Evolutionary conservation across 92 coral and sea anemone genomes (phyloP).

Genomic region (Palythoa grandis): DNA sequence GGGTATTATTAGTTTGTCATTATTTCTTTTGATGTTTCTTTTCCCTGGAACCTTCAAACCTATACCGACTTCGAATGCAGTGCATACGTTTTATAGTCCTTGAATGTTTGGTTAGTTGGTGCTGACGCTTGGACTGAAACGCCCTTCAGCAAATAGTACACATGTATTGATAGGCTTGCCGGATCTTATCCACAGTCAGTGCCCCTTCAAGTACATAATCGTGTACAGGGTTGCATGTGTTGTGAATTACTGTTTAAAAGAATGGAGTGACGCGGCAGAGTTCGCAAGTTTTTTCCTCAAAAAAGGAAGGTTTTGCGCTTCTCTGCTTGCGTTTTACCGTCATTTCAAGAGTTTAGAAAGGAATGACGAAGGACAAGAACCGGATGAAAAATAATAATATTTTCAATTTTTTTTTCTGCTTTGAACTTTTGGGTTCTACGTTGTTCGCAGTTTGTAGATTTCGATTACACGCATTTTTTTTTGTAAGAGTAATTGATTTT

Average conservation of each 20-base stretch:
- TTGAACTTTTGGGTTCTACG: too few relatives aligned
- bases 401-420: too few relatives aligned
- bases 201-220: background rate
- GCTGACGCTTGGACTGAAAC: slow-evolving; percentile 26
- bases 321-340: too few relatives aligned
- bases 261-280: background rate
- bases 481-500: too few relatives aligned
- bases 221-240: background rate
- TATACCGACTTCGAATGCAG: background rate
- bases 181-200: slow-evolving; percentile 5
- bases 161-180: background rate
- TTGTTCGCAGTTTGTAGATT: too few relatives aligned
- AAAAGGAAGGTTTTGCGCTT: background rate
- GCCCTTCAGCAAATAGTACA: background rate
- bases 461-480: too few relatives aligned
- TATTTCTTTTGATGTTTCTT: background rate
- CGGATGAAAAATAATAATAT: too few relatives aligned
- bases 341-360: too few relatives aligned
- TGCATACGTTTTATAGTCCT: background rate
- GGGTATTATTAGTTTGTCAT: background rate
- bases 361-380: too few relatives aligned
- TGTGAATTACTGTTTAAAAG: background rate
- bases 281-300: background rate
- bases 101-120: background rate
- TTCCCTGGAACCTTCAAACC: background rate